Evolutionary conservation across 1,140 invertebrate species (phyloP), one percentile per base, ranked within the genome.

Genomic region (Atta texana): DNA sequence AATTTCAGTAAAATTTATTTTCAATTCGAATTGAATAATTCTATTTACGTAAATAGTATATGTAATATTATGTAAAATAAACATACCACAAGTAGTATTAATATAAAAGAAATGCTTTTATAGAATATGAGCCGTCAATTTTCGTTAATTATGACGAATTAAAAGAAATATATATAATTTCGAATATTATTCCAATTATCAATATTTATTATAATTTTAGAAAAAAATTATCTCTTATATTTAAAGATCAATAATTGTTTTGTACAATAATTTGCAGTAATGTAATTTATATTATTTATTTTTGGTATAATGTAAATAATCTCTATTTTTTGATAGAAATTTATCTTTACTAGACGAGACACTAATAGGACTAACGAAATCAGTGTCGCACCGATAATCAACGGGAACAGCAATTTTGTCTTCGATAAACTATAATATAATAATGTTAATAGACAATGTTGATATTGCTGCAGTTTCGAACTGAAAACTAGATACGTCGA

Each of bases 341-440:
- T 59, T 39, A 63, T 51, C 3, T 49, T 78, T 6, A 31, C 14
- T n/a, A 24, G 31, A 75, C 39, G 24, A 63, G 39, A 78, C 57
- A 55, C 34, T 51, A 69, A 69, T 69, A 69, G 24, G 12, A 28
- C n/a, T 4, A 55, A 4, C 68, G 5, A 44, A 72, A 72, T 55
- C 24, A 24, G 28, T 21, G 28, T 66, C 16, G 39, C 28, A 55
- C 71, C 8, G 49, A 85, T 68, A 88, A 88, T 85, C 51, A 53
- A n/a, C 8, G 44, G 1, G 21, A 10, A 57, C 39, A 61, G 51
- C 74, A 68, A 85, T 78, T 88, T 51, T 85, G 59, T 31, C 18
- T 24, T 59, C 69, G 51, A 80, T 88, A 66, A 86, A 55, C 74
- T 88, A 68, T 88, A 80, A 69, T 39, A 55, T 68, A 80, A 80